Evolutionary conservation across 2,113 vertebrate genomes (phyloP).

Genomic region (Cervus canadensis): DNA sequence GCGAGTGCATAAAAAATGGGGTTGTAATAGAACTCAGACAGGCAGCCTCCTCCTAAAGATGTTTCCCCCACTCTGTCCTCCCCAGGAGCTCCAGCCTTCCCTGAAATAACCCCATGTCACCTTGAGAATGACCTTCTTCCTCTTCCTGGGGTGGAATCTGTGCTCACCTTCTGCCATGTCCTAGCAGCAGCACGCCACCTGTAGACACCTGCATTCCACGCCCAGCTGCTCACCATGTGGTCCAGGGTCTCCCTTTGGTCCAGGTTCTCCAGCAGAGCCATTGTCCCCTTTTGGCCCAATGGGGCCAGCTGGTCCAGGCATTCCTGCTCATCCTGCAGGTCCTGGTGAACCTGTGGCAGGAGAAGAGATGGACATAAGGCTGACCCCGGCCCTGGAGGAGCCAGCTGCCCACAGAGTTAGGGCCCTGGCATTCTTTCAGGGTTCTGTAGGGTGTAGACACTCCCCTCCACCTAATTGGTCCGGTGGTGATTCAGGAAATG

Average conservation of each 20-base stretch:
- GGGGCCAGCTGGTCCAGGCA: constrained; percentile 33
- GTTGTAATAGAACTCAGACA: background rate
- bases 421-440: background rate
- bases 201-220: background rate
- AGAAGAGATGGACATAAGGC: background rate
- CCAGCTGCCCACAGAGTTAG: background rate
- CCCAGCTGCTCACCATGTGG: constrained; percentile 32
- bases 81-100: too few relatives aligned
- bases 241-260: constrained; percentile 33
- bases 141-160: background rate
- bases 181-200: too few relatives aligned
- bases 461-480: background rate
- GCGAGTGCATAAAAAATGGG: background rate
- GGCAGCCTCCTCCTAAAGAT: too few relatives aligned
- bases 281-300: constrained; percentile 38
- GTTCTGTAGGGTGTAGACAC: background rate
- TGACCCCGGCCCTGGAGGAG: background rate
- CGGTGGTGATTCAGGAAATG: background rate
- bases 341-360: constrained; percentile 38
- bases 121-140: background rate
- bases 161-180: rapidly evolving
- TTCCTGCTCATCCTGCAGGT: background rate
- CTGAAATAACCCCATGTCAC: too few relatives aligned
- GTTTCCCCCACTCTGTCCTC: too few relatives aligned
- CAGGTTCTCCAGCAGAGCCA: constrained; percentile 36